A percentile compares a stretch with the other conserved stretches of the same genome.
These are phyloP conservation scores for Ctenosaura bakeri DNA, from an alignment of 2,797 vertebrate species.

Conservation along the genomic window DNA sequence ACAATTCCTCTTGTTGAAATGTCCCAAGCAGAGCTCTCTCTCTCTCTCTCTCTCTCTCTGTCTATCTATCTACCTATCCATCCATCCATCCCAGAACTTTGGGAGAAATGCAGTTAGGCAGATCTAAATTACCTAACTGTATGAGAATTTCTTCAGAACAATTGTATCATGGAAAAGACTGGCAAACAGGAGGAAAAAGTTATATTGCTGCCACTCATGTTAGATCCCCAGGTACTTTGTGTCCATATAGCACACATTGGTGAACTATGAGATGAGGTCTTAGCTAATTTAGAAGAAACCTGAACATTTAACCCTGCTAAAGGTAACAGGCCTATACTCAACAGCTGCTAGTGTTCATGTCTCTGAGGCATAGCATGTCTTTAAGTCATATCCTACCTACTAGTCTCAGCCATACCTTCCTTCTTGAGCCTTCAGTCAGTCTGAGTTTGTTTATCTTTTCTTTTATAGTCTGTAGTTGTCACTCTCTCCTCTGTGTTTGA, in stretches of 20 bases:
- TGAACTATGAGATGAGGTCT: background rate
- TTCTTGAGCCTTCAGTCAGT: no score
- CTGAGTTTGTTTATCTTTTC: no score
- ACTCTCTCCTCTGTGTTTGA: no score
- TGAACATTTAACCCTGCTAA: background rate
- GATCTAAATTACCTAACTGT: background rate
- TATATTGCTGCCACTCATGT: background rate
- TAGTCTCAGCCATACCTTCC: no score
- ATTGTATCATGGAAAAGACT: background rate
- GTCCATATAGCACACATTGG: background rate
- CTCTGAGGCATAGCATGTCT: no score
- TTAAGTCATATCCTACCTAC: no score
- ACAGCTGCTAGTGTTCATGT: no score
- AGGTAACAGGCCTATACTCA: no score
- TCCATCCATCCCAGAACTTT: no score
- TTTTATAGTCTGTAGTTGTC: no score
- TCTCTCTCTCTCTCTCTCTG: no score
- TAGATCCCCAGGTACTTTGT: background rate
- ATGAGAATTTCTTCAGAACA: background rate
- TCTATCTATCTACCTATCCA: no score
- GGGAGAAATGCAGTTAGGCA: background rate
- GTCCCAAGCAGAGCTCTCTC: background rate
- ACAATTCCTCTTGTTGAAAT: conserved; percentile 26
- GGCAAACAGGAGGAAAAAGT: background rate
- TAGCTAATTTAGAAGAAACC: background rate